Conservation (phyloP, 2,888 invertebrate species). For the Eupeodes latifasciatus region DNA sequence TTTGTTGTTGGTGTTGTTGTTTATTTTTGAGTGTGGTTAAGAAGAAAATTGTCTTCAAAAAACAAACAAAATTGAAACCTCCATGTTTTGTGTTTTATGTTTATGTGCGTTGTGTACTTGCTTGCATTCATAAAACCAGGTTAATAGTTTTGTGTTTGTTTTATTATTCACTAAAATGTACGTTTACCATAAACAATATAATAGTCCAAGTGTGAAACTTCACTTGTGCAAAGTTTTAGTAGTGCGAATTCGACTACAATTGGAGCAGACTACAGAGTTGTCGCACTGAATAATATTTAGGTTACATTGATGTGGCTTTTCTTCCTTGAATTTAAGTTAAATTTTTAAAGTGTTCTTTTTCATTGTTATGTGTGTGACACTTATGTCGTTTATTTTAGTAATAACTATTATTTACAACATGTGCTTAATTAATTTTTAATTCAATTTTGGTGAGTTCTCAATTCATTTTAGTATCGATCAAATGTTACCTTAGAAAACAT, state of each 20-base stretch:
- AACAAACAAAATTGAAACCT: not conserved
- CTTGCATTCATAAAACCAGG: slow-evolving; percentile 39
- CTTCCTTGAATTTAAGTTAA: too few species aligned
- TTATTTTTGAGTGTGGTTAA: not conserved
- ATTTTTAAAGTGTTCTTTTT: too few species aligned
- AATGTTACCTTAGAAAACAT: too few species aligned
- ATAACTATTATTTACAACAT: too few species aligned
- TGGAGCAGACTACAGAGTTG: not conserved
- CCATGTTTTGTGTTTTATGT: not conserved
- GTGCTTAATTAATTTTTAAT: too few species aligned
- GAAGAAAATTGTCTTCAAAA: slow-evolving; percentile 10
- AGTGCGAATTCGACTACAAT: not conserved
- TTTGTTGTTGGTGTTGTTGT: not conserved
- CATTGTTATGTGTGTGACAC: too few species aligned
- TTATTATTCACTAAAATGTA: slow-evolving; percentile 7
- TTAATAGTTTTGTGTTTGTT: slow-evolving; percentile 35
- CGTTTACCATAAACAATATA: slow-evolving; percentile 18
- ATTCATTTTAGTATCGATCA: too few species aligned
- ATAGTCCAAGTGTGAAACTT: not conserved
- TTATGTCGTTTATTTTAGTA: too few species aligned
- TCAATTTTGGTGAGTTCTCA: too few species aligned
- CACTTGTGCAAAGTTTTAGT: not conserved
- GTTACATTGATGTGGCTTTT: too few species aligned
- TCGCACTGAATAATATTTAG: not conserved
- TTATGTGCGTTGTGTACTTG: too few species aligned